Percentiles rank a stretch among this genome's conserved stretches.
Evolutionary conservation across 1,140 invertebrate genomes (phyloP).

Genomic region (Macrocentrus cingulum): DNA sequence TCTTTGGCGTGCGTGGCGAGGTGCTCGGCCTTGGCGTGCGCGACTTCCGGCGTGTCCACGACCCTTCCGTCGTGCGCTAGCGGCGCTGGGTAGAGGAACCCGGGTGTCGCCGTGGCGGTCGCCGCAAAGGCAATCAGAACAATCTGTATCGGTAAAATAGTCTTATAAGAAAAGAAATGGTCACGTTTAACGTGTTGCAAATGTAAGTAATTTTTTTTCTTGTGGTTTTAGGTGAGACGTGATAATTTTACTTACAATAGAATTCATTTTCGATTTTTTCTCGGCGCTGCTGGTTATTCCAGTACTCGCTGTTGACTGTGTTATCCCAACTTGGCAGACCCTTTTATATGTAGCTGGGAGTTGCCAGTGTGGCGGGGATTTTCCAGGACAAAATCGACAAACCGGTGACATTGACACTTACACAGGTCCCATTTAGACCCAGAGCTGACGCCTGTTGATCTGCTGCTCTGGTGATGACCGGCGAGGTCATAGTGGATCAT

Average conservation of each 20-base stretch:
- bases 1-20: constrained; percentile 58
- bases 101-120: constrained; percentile 22
- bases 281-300: constrained; percentile 35
- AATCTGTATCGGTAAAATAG: constrained; percentile 12
- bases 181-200: too few relatives aligned
- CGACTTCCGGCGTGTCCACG: constrained; percentile 65
- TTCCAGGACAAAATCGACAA: constrained; percentile 2
- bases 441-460: too few relatives aligned
- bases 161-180: too few relatives aligned
- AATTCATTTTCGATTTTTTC: constrained; percentile 28
- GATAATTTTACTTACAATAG: constrained; percentile 37
- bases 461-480: neutral
- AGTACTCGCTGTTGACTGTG: constrained; percentile 36
- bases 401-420: constrained; percentile 31
- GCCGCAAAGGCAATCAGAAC: constrained; percentile 27
- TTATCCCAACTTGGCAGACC: constrained; percentile 38
- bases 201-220: too few relatives aligned
- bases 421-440: constrained; percentile 7
- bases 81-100: constrained; percentile 49
- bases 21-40: constrained; percentile 64
- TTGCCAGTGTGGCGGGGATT: constrained; percentile 10
- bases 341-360: constrained; percentile 40
- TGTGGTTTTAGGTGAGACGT: too few relatives aligned
- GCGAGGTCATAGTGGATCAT: neutral
- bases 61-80: constrained; percentile 60